Percentiles rank a stretch among this genome's conserved stretches.
phyloP scores from a whole-genome alignment of 2,888 invertebrate species.

The Trissonchulus latispiculum region DNA sequence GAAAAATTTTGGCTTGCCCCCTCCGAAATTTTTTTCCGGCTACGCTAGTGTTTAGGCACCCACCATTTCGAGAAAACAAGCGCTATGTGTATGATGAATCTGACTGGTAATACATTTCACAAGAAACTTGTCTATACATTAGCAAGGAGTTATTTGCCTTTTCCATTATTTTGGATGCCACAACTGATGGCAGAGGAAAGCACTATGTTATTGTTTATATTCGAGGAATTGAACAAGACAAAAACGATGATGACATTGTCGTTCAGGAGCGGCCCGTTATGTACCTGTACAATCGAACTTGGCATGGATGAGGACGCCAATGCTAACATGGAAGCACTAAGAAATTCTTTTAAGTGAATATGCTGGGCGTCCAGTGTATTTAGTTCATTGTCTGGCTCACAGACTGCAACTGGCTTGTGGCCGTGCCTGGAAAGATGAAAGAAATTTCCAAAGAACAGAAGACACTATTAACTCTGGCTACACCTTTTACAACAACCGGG shows the following conservation, averaged over 20 bases:
- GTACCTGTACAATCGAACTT: background rate
- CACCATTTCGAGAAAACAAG: background rate
- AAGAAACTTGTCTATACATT: background rate
- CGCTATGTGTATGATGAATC: background rate
- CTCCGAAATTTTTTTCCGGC: too few species aligned
- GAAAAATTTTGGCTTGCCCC: too few species aligned
- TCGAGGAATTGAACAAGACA: background rate
- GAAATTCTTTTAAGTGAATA: too few species aligned
- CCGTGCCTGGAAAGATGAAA: background rate
- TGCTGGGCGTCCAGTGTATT: background rate
- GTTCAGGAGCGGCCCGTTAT: background rate
- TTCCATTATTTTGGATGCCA: background rate
- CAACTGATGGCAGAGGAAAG: background rate
- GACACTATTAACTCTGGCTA: background rate
- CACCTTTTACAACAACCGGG: conserved; percentile 9
- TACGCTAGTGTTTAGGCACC: background rate
- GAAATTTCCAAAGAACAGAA: background rate
- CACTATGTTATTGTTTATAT: background rate
- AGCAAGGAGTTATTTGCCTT: background rate
- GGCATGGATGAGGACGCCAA: too few species aligned
- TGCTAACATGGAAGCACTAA: too few species aligned
- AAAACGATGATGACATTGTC: background rate
- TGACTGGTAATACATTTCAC: background rate
- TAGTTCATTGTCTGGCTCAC: conserved; percentile 3
- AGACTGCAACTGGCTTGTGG: background rate